Percentiles rank a stretch among this genome's conserved stretches.
These are phyloP conservation scores for Aelia acuminata DNA, from an alignment of 2,888 invertebrate species.

Conservation along the genomic window DNA sequence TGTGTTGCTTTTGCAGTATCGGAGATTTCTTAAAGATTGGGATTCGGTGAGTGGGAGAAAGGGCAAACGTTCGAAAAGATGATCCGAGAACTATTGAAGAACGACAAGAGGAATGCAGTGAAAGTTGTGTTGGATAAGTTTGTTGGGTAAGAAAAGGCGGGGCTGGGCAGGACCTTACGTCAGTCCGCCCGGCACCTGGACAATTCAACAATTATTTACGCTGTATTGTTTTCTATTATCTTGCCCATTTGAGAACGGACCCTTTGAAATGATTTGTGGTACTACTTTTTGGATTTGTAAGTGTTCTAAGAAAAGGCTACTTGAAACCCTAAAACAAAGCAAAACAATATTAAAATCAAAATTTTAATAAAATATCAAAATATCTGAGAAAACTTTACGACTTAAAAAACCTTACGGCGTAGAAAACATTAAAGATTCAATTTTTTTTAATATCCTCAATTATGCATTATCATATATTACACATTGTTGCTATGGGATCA, in stretches of 20 bases:
- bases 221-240: constrained; percentile 42
- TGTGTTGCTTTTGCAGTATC: not conserved
- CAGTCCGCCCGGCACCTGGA: constrained; percentile 27
- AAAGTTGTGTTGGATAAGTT: constrained; percentile 57
- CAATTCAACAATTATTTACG: constrained; percentile 41
- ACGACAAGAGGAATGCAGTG: constrained; percentile 50
- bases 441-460: no score
- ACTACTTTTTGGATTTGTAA: not conserved
- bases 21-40: not conserved
- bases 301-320: not conserved
- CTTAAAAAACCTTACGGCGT: no score
- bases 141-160: constrained; percentile 51
- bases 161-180: constrained; percentile 50
- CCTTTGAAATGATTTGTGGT: not conserved
- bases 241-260: not conserved
- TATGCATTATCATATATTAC: no score
- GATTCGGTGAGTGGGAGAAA: not conserved
- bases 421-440: not conserved
- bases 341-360: no score
- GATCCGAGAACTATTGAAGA: constrained; percentile 2
- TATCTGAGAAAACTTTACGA: no score
- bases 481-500: no score
- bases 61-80: not conserved
- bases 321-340: not conserved
- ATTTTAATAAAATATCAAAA: no score